Conservation (phyloP, 1,140 invertebrate species). For the Drosophila nikananu region DNA sequence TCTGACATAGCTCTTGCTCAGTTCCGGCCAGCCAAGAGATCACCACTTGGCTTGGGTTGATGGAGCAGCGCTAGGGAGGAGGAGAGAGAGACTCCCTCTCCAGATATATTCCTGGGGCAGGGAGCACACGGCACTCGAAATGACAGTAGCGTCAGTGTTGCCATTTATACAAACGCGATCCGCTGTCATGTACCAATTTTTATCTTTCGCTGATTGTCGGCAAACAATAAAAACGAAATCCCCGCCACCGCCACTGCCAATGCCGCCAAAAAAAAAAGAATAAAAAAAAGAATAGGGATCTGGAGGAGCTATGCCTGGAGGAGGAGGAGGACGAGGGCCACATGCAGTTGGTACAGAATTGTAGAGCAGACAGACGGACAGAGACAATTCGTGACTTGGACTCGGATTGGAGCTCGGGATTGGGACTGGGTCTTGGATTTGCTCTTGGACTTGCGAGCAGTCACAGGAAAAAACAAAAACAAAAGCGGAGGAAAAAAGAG, state of each 20-base stretch:
- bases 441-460: slow-evolving; percentile 7
- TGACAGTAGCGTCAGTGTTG: slow-evolving; percentile 84
- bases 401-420: no score
- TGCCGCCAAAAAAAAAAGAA: slow-evolving; percentile 32
- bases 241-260: slow-evolving; percentile 41
- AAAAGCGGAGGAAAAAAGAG: slow-evolving; percentile 32
- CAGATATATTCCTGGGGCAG: slow-evolving; percentile 7
- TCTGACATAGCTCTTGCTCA: slow-evolving; percentile 55
- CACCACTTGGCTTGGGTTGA: background rate
- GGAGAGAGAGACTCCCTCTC: background rate
- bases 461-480: slow-evolving; percentile 3
- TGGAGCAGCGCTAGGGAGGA: background rate
- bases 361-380: slow-evolving; percentile 72
- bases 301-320: slow-evolving; percentile 7
- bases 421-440: no score
- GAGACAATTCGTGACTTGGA: slow-evolving; percentile 85
- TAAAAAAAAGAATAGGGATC: slow-evolving; percentile 31
- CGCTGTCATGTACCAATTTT: slow-evolving; percentile 85
- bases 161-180: slow-evolving; percentile 85
- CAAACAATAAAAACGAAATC: slow-evolving; percentile 83
- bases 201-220: slow-evolving; percentile 84
- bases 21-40: slow-evolving; percentile 38
- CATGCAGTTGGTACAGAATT: slow-evolving; percentile 64
- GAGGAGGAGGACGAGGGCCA: slow-evolving; percentile 11
- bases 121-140: slow-evolving; percentile 61